Evolutionary conservation across 2,888 invertebrate genomes (phyloP).

Genomic region (Callinectes sapidus): DNA sequence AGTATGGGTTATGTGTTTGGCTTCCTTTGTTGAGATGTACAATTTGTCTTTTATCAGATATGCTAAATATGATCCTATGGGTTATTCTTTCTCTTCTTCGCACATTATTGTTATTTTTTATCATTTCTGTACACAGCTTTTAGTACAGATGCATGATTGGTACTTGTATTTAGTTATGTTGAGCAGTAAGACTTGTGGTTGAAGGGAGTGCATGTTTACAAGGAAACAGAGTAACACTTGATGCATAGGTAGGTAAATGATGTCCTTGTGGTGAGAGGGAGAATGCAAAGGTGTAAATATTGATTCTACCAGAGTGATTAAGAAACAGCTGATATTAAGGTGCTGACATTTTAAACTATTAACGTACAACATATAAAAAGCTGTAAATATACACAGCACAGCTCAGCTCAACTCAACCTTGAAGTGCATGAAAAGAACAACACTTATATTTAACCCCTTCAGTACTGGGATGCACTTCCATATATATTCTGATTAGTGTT

Average conservation of each 20-base stretch:
- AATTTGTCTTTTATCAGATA: neutral
- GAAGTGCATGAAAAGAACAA: too few species aligned
- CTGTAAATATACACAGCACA: neutral
- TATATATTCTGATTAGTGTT: too few species aligned
- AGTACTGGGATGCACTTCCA: too few species aligned
- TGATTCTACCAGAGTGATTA: neutral
- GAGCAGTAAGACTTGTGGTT: neutral
- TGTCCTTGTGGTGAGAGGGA: neutral
- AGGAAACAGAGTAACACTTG: neutral
- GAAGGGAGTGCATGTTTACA: neutral
- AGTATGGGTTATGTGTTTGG: too few species aligned
- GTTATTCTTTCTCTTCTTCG: neutral
- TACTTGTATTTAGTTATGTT: neutral
- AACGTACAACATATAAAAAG: neutral
- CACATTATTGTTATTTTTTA: neutral
- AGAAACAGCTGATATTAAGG: neutral
- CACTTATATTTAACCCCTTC: neutral
- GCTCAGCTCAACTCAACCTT: too few species aligned
- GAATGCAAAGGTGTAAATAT: neutral
- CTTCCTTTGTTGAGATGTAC: neutral
- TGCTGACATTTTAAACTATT: neutral
- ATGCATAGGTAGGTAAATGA: neutral
- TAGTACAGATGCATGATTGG: neutral
- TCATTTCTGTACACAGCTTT: neutral
- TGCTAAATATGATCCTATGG: neutral